These are phyloP conservation scores for Eilema sororculum DNA, from an alignment of 2,888 invertebrate species.

Conservation along the genomic window DNA sequence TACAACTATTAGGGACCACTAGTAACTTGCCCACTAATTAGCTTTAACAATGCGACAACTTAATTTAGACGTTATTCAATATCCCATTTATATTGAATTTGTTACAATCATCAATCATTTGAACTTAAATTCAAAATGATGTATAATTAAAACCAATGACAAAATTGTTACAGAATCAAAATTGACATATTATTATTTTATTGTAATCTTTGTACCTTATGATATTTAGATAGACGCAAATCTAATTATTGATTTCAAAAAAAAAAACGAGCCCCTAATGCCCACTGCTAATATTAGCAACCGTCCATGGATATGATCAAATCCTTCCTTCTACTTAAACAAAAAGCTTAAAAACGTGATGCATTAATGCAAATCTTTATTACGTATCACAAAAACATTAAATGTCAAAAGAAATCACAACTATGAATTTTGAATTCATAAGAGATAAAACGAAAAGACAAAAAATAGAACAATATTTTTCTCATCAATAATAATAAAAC, in stretches of 20 bases:
- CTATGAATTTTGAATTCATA: conserved; percentile 87
- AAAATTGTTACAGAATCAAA: conserved; percentile 55
- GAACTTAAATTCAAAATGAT: conserved; percentile 41
- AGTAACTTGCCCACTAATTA: conserved; percentile 73
- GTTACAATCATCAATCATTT: conserved; percentile 64
- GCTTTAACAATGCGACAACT: conserved; percentile 79
- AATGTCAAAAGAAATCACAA: conserved; percentile 87
- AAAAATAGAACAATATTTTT: conserved; percentile 77
- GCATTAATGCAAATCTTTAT: conserved; percentile 85
- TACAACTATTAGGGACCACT: conserved; percentile 78
- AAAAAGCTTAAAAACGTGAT: conserved; percentile 78
- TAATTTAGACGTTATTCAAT: conserved; percentile 74
- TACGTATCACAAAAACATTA: conserved; percentile 87
- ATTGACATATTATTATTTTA: conserved; percentile 64
- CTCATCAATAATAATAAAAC: conserved; percentile 66
- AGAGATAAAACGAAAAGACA: conserved; percentile 77
- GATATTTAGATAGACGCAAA: conserved; percentile 71
- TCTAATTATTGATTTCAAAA: conserved; percentile 64
- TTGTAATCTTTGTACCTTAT: conserved; percentile 82
- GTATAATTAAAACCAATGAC: conserved; percentile 52
- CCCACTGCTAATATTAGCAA: conserved; percentile 56
- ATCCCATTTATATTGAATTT: conserved; percentile 65
- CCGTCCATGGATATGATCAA: conserved; percentile 63
- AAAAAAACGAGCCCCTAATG: conserved; percentile 62
- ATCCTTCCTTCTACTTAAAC: conserved; percentile 68